A percentile compares a stretch with the other conserved stretches of the same genome.
phyloP scores from a whole-genome alignment of 1,140 invertebrate genomes.

The Drosophila azteca region DNA sequence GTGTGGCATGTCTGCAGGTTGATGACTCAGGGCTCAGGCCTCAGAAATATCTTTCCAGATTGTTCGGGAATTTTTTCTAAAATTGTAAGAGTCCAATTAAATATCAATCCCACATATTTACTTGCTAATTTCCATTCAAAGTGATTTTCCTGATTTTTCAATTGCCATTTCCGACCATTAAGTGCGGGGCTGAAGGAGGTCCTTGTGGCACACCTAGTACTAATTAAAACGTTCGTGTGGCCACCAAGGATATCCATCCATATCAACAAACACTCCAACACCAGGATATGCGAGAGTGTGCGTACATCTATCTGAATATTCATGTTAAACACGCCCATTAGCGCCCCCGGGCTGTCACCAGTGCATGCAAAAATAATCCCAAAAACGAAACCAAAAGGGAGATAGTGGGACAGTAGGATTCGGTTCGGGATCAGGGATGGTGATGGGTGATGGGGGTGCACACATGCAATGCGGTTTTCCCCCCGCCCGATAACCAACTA shows the following conservation, averaged over 20 bases:
- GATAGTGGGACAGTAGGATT: too few species aligned
- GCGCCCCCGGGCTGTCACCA: slow-evolving; percentile 1
- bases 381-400: slow-evolving; percentile 25
- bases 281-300: neutral
- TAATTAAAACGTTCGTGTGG: slow-evolving; percentile 49
- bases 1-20: slow-evolving; percentile 5
- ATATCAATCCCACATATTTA: neutral
- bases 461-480: slow-evolving; percentile 57
- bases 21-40: slow-evolving; percentile 12
- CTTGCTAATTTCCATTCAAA: neutral
- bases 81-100: neutral
- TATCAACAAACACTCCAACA: slow-evolving; percentile 21
- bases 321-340: slow-evolving; percentile 52
- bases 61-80: too few species aligned
- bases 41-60: neutral
- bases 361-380: slow-evolving; percentile 45
- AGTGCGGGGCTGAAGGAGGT: slow-evolving; percentile 21
- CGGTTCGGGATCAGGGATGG: neutral
- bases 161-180: slow-evolving; percentile 24
- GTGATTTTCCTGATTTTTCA: slow-evolving; percentile 9
- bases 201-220: slow-evolving; percentile 1
- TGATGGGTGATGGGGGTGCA: slow-evolving; percentile 16
- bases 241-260: slow-evolving; percentile 39
- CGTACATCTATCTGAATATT: slow-evolving; percentile 40
- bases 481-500: slow-evolving; percentile 48